Percentiles rank a stretch among this genome's conserved stretches.
These are phyloP conservation scores for Megaceryle maxima DNA, from an alignment of 2,113 vertebrate genomes.

Conservation along the genomic window DNA sequence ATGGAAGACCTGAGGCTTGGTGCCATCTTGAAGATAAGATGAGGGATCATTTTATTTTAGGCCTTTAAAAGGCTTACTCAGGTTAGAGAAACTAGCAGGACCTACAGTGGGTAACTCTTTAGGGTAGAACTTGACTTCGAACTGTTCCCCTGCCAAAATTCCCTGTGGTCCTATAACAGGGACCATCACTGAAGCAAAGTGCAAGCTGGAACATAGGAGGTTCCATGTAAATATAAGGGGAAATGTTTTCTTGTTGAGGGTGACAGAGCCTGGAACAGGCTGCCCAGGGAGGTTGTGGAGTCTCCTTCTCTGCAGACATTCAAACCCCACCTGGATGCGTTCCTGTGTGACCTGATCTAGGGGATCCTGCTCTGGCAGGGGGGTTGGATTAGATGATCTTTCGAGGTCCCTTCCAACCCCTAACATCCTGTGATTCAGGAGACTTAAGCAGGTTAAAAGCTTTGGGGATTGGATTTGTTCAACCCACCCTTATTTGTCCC, in stretches of 20 bases:
- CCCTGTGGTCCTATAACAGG: neutral
- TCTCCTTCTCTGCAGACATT: no score
- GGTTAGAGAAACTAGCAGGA: neutral
- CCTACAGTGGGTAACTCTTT: neutral
- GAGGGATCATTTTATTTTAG: neutral
- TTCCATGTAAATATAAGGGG: no score
- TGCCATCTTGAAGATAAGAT: neutral
- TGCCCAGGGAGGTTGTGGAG: no score
- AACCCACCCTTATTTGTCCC: neutral
- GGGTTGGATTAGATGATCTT: no score
- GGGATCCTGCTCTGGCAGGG: no score
- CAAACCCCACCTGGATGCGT: no score
- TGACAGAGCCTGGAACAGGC: no score
- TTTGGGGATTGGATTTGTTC: neutral
- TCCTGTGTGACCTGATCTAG: no score
- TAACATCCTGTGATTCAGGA: neutral
- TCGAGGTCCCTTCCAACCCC: no score
- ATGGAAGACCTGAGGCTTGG: neutral
- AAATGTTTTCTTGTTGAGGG: no score
- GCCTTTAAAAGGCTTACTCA: neutral
- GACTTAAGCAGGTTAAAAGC: neutral
- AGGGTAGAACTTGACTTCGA: neutral
- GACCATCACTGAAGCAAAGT: neutral
- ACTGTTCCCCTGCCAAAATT: neutral
- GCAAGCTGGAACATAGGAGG: no score